Evolutionary conservation across 2,113 vertebrate genomes (phyloP), one percentile per base, ranked within the genome.

Genomic region (Rhabdomys dilectus): DNA sequence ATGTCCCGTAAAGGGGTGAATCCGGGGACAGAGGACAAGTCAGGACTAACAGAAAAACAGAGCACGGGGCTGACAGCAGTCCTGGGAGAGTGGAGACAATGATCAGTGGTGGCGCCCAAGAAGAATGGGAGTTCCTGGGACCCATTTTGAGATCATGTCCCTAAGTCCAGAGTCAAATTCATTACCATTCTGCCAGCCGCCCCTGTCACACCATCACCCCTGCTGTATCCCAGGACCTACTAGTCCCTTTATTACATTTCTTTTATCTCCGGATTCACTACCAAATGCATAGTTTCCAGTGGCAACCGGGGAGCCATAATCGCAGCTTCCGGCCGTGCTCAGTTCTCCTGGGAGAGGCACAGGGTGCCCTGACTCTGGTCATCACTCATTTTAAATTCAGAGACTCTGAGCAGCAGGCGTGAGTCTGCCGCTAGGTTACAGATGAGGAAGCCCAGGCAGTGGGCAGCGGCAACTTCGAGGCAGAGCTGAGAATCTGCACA

Each of bases 271-370:
- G 86, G 80, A 68, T 5, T 5, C 19, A 45, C 31, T 7, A n/a
- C 70, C 24, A 11, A 77, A 66, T 39, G 31, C 73, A 80, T 0
- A 7, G 76, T 13, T 7, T 88, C 48, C 56, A 5, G 84, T 13
- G 51, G 34, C 15, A 36, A 13, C 3, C 8, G 0, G 0, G 5
- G 34, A n/a, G 56, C 9, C 6, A 15, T 29, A 34, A 11, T 16
- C 29, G 36, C 0, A 22, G 34, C 86, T 31, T 16, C 45, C 1
- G 0, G 7, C 16, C 48, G 13, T 0, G 0, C 60, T 0, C n/a
- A n/a, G n/a, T n/a, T n/a, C 17, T 1, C 36, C 8, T 0, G 0
- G 3, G 90, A 91, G 51, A 12, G 34, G 24, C 2, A 22, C 39
- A 8, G 0, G 0, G 70, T 0, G 3, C 56, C 6, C 4, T 15